phyloP scores from a whole-genome alignment of 2,113 vertebrate species.

The Atractosteus spatula region DNA sequence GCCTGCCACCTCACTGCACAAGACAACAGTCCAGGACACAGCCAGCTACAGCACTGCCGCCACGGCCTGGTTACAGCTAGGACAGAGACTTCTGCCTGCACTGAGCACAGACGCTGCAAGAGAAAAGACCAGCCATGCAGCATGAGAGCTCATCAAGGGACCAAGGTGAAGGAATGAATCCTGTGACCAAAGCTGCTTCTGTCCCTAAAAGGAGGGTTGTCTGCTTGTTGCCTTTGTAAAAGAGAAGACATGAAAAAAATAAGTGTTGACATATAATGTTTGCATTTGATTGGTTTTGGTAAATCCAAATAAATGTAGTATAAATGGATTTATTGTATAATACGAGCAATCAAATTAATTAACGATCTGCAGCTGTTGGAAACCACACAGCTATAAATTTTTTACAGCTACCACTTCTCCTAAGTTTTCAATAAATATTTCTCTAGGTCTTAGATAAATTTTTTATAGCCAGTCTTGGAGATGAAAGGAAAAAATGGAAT shows the following conservation, averaged over 20 bases:
- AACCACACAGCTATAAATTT: conserved; percentile 65
- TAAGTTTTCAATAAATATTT: conserved; percentile 79
- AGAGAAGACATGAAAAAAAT: conserved; percentile 9
- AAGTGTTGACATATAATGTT: conserved; percentile 14
- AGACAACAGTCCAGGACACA: too few relatives aligned
- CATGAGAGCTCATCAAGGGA: neutral
- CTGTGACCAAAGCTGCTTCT: conserved; percentile 18
- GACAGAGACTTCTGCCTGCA: too few relatives aligned
- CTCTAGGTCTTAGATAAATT: conserved; percentile 77
- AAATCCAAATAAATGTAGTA: conserved; percentile 59
- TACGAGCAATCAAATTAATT: conserved; percentile 72
- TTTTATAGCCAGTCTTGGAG: conserved; percentile 70
- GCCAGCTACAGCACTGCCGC: too few relatives aligned
- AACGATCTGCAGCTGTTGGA: conserved; percentile 70
- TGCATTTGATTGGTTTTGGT: conserved; percentile 48
- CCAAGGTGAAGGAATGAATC: neutral
- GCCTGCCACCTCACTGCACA: too few relatives aligned
- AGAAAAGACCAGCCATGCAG: too few relatives aligned
- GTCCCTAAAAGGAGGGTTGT: conserved; percentile 8
- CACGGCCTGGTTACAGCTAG: too few relatives aligned
- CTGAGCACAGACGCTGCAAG: too few relatives aligned
- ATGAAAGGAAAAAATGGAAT: conserved; percentile 69
- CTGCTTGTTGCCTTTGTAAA: conserved; percentile 9
- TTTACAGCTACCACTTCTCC: conserved; percentile 71
- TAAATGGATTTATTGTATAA: conserved; percentile 71